Conservation (phyloP, 2,888 invertebrate genomes). For the Calliphora vomitoria region DNA sequence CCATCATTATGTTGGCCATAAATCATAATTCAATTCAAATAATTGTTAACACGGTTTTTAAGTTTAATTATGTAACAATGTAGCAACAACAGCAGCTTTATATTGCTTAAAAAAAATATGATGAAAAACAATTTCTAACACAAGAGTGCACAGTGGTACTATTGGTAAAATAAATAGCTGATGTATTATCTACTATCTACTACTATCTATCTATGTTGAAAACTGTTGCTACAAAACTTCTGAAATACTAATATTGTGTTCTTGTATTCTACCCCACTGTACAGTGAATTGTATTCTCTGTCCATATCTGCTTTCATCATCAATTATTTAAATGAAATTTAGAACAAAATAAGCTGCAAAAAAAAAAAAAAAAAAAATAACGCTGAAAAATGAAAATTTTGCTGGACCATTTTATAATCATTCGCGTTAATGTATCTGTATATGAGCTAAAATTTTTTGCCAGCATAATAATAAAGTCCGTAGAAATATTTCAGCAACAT, state of each 20-base stretch:
- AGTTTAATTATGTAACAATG: slow-evolving; percentile 38
- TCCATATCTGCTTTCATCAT: slow-evolving; percentile 35
- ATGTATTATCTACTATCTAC: no score
- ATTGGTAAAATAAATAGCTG: no score
- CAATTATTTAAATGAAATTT: slow-evolving; percentile 64
- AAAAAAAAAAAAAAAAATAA: neutral
- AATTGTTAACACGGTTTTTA: slow-evolving; percentile 53
- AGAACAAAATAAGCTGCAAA: neutral
- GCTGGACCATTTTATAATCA: neutral
- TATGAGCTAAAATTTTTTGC: neutral
- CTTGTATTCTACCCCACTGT: neutral
- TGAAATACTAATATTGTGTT: no score
- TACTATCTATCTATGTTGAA: no score
- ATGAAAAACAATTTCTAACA: neutral
- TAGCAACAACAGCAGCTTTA: neutral
- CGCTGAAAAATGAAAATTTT: slow-evolving; percentile 1
- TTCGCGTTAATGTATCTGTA: neutral
- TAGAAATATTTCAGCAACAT: slow-evolving; percentile 12
- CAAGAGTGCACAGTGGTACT: no score
- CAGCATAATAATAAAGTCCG: slow-evolving; percentile 44
- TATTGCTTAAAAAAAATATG: neutral
- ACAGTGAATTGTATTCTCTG: neutral
- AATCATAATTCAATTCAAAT: slow-evolving; percentile 69
- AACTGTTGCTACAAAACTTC: no score
- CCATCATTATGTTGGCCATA: slow-evolving; percentile 42